Conservation (phyloP, 2,888 invertebrate genomes). For the Hirudinaria manillensis region DNA sequence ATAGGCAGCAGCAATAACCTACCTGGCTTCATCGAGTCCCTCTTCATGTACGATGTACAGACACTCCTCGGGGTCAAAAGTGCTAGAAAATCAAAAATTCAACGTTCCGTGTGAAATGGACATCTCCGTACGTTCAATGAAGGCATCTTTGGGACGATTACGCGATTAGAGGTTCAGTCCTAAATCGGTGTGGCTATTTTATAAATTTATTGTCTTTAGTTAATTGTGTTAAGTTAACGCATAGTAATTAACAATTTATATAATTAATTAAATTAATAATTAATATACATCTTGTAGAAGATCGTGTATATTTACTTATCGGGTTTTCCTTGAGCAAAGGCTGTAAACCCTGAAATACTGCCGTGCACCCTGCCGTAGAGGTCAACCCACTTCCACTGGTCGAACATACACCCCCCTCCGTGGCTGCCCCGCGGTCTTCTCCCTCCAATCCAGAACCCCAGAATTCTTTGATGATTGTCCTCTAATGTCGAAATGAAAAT, state of each 20-base stretch:
- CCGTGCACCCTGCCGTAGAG: conserved; percentile 37
- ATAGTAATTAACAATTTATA: too few relatives aligned
- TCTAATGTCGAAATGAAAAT: neutral
- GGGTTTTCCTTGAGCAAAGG: conserved; percentile 40
- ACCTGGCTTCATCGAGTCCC: neutral
- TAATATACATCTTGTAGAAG: neutral
- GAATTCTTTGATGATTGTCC: conserved; percentile 2
- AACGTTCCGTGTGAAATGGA: neutral
- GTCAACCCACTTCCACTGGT: conserved; percentile 42
- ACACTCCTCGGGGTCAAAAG: conserved; percentile 39
- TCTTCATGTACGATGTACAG: conserved; percentile 33
- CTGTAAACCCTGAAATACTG: conserved; percentile 38
- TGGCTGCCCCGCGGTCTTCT: conserved; percentile 39
- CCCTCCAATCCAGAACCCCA: conserved; percentile 41
- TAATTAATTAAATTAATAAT: conserved; percentile 1
- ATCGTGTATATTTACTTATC: conserved; percentile 39
- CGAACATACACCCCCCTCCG: conserved; percentile 39
- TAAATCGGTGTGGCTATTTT: too few relatives aligned
- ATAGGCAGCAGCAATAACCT: neutral
- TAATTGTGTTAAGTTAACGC: too few relatives aligned
- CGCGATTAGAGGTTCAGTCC: too few relatives aligned
- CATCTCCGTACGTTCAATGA: too few relatives aligned
- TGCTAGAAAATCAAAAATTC: conserved; percentile 31
- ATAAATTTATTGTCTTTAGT: too few relatives aligned
- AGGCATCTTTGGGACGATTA: too few relatives aligned